Evolutionary conservation across 2,888 invertebrate species (phyloP).

Genomic region (Xestia c-nigrum): DNA sequence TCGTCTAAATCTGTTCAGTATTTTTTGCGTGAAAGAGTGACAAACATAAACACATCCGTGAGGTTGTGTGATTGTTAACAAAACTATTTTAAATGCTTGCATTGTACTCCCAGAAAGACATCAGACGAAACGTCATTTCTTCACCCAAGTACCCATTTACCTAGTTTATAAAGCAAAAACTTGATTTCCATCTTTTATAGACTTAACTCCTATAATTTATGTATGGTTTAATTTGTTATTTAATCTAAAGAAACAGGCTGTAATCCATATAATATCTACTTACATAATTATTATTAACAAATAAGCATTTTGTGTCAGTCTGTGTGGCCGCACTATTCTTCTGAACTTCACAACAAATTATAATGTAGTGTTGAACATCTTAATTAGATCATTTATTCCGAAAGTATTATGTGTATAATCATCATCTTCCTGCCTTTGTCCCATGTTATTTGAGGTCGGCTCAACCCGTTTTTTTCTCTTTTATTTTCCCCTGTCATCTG

Average conservation of each 20-base stretch:
- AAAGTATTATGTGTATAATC: too few relatives aligned
- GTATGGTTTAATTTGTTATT: not conserved
- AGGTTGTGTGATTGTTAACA: too few relatives aligned
- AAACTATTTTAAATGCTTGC: too few relatives aligned
- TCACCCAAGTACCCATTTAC: not conserved
- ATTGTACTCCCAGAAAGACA: too few relatives aligned
- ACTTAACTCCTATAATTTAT: not conserved
- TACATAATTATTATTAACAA: not conserved
- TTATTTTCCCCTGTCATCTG: too few relatives aligned
- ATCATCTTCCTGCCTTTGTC: too few relatives aligned
- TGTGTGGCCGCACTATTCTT: not conserved
- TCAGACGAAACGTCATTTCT: not conserved
- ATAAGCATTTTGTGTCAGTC: not conserved
- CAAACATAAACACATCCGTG: too few relatives aligned
- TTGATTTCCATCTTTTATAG: not conserved
- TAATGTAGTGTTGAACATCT: not conserved
- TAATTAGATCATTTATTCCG: too few relatives aligned
- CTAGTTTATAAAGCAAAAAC: not conserved
- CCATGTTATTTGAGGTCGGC: too few relatives aligned
- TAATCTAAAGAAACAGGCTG: conserved; percentile 5
- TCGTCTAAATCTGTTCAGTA: too few relatives aligned
- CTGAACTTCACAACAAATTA: not conserved
- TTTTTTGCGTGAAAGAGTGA: too few relatives aligned
- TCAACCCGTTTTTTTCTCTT: too few relatives aligned
- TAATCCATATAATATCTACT: not conserved